Evolutionary conservation across 2,797 vertebrate genomes (phyloP).

Genomic region (Lophotriccus pileatus): DNA sequence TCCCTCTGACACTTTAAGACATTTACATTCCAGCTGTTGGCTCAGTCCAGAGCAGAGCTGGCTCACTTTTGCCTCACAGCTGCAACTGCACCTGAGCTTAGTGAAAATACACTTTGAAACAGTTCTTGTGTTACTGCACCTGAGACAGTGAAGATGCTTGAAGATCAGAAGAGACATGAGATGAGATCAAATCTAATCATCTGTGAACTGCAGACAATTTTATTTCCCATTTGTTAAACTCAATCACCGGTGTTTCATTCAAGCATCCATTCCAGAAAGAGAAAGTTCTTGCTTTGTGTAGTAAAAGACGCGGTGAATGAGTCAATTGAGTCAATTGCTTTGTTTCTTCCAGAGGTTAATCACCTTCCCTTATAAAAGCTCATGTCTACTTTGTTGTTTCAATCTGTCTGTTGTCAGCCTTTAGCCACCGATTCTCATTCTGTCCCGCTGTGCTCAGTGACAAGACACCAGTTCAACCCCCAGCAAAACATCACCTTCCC

Average conservation of each 20-base stretch:
- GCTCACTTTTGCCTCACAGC: not conserved
- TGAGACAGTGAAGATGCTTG: not conserved
- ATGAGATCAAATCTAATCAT: not conserved
- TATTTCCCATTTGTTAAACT: not conserved
- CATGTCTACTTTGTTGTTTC: not conserved
- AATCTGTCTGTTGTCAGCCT: not conserved
- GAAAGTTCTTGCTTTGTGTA: not conserved
- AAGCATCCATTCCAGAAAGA: not conserved
- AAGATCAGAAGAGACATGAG: not conserved
- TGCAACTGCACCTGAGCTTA: not conserved
- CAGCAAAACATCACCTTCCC: not conserved
- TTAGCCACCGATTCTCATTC: not conserved
- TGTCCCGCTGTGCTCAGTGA: not conserved
- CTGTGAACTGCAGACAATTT: not conserved
- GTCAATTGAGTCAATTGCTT: not conserved
- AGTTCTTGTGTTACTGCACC: not conserved
- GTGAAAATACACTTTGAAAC: not conserved
- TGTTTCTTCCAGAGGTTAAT: not conserved
- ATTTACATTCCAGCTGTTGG: not conserved
- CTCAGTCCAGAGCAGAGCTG: not conserved
- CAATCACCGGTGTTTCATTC: not conserved
- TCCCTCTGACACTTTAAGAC: not conserved
- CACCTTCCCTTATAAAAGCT: not conserved
- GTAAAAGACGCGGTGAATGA: not conserved
- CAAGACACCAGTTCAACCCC: not conserved